phyloP scores from a whole-genome alignment of 2,797 vertebrate genomes.

The Lateolabrax maculatus region DNA sequence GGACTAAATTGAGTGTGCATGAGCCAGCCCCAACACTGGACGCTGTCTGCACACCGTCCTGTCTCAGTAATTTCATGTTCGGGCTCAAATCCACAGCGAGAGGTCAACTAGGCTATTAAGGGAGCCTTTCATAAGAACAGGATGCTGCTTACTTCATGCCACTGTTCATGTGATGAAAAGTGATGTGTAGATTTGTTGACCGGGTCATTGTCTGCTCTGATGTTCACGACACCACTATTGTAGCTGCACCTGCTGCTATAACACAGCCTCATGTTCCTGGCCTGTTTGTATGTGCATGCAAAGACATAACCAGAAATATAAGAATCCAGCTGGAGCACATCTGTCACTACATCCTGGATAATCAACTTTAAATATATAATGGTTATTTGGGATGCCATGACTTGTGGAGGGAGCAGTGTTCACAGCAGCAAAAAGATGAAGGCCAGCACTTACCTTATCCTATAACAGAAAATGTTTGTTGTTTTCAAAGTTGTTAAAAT shows the following conservation, averaged over 20 bases:
- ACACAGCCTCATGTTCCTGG: too few species aligned
- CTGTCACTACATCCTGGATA: too few species aligned
- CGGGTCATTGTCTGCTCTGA: neutral
- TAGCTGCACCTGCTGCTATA: neutral
- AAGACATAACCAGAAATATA: neutral
- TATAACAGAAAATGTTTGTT: neutral
- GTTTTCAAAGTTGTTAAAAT: neutral
- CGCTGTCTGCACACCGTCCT: constrained; percentile 54
- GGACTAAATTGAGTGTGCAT: constrained; percentile 68
- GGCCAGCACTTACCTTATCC: neutral
- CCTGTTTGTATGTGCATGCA: neutral
- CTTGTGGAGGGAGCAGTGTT: neutral
- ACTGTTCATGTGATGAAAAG: neutral
- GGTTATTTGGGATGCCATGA: neutral
- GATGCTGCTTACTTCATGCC: neutral
- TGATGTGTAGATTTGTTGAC: neutral
- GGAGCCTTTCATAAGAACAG: constrained; percentile 7
- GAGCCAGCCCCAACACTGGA: constrained; percentile 26
- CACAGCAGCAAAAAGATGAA: neutral
- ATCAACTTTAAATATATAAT: constrained; percentile 2
- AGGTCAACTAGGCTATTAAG: constrained; percentile 3
- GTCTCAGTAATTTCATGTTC: constrained; percentile 48
- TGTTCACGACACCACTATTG: neutral
- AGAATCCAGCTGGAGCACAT: neutral
- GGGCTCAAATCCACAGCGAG: constrained; percentile 26